These are phyloP conservation scores for Pseudolycoriella hygida DNA, from an alignment of 2,888 invertebrate species.

Conservation along the genomic window DNA sequence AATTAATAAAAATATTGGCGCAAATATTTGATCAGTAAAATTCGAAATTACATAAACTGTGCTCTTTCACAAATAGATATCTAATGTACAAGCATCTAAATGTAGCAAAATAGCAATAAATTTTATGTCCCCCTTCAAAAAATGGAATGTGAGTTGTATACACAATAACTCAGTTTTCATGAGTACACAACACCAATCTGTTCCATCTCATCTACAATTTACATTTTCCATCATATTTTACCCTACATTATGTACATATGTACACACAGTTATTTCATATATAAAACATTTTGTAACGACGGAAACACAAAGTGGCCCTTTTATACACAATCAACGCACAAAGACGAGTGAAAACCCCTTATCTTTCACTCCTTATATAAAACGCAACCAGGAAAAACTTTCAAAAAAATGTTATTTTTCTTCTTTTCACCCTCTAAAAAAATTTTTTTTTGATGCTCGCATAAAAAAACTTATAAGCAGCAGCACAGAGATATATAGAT, in stretches of 20 bases:
- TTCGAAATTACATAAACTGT: too few relatives aligned
- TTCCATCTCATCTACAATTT: slow-evolving; percentile 2
- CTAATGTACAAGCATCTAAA: too few relatives aligned
- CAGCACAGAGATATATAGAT: slow-evolving; percentile 1
- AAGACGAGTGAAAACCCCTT: slow-evolving; percentile 1
- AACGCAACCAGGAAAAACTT: background rate
- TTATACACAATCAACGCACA: slow-evolving; percentile 2
- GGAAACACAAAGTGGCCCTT: slow-evolving; percentile 2
- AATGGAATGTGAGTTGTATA: background rate
- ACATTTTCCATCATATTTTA: slow-evolving; percentile 2
- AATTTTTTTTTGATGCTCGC: background rate
- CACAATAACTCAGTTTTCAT: slow-evolving; percentile 2
- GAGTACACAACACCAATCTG: slow-evolving; percentile 2
- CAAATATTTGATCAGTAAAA: too few relatives aligned
- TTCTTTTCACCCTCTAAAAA: slow-evolving; percentile 1
- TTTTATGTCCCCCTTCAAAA: background rate
- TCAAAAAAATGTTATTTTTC: slow-evolving; percentile 1
- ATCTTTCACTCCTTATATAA: background rate
- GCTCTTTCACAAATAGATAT: too few relatives aligned
- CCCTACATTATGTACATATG: background rate
- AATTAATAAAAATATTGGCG: too few relatives aligned
- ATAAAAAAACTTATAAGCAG: background rate
- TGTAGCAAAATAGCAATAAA: too few relatives aligned
- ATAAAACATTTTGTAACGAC: background rate
- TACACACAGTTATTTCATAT: too few relatives aligned